Percentiles rank a stretch among this genome's conserved stretches.
Evolutionary conservation across 2,113 vertebrate species (phyloP).

Genomic region (Albula goreensis): DNA sequence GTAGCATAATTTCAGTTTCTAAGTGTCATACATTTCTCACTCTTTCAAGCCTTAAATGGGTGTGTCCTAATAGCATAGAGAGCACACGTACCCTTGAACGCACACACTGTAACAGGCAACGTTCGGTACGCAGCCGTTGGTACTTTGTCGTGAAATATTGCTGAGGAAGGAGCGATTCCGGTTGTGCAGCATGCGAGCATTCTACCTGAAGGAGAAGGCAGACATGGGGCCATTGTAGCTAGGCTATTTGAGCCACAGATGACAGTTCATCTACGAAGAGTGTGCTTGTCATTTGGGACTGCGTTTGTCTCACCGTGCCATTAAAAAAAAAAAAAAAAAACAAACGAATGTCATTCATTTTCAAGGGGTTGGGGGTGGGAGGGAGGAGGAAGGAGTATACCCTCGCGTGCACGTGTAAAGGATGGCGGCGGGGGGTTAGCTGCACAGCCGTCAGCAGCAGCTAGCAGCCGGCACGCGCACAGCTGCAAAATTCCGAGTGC

Average conservation of each 20-base stretch:
- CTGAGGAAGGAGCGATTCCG: not conserved
- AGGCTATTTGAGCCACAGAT: not conserved
- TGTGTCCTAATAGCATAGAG: not conserved
- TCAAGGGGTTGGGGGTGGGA: not conserved
- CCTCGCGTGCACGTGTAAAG: not conserved
- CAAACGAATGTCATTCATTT: not conserved
- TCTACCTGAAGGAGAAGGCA: not conserved
- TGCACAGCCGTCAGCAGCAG: not conserved
- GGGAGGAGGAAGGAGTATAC: too few relatives aligned
- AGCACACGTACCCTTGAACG: not conserved
- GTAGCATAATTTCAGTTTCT: not conserved
- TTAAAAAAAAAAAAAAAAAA: not conserved
- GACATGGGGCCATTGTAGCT: not conserved
- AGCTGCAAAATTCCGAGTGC: conserved; percentile 15
- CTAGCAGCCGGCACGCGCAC: conserved; percentile 15
- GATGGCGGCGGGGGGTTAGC: not conserved
- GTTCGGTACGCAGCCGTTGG: not conserved
- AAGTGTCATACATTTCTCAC: not conserved
- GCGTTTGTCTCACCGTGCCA: not conserved
- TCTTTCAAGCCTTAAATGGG: not conserved
- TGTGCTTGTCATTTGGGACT: not conserved
- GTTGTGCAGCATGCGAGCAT: not conserved
- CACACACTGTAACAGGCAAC: not conserved
- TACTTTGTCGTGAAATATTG: not conserved
- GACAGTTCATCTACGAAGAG: not conserved